A percentile compares a stretch with the other conserved stretches of the same genome.
Evolutionary conservation across 2,888 invertebrate species (phyloP).

Genomic region (Tenthredo distinguenda): DNA sequence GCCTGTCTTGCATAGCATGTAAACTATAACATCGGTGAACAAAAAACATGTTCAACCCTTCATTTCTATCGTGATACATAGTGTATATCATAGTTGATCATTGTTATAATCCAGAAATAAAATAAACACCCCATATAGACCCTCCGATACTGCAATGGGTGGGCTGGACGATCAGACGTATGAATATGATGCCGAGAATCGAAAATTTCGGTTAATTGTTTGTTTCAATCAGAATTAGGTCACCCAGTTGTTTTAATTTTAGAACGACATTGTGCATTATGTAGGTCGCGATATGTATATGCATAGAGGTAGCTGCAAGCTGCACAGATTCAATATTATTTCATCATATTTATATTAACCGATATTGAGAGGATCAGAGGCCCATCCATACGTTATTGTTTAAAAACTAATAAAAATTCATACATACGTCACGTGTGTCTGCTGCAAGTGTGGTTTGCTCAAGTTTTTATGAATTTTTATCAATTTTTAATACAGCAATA

Average conservation of each 20-base stretch:
- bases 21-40: background rate
- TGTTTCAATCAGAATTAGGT: slow-evolving; percentile 23
- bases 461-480: background rate
- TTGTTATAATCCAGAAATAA: background rate
- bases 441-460: background rate
- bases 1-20: slow-evolving; percentile 39
- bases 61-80: background rate
- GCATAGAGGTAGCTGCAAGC: background rate
- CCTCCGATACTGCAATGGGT: background rate
- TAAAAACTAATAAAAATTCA: slow-evolving; percentile 12
- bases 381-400: slow-evolving; percentile 3
- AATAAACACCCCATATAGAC: background rate
- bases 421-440: background rate
- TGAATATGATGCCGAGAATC: background rate
- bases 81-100: background rate
- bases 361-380: background rate
- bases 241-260: slow-evolving; percentile 36
- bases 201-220: background rate
- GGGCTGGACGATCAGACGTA: background rate
- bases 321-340: background rate
- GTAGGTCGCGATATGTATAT: slow-evolving; percentile 12
- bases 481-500: background rate
- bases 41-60: background rate
- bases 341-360: background rate
- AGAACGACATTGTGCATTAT: slow-evolving; percentile 24